Conservation (phyloP, 2,888 invertebrate species). For the Nomada lathburiana region DNA sequence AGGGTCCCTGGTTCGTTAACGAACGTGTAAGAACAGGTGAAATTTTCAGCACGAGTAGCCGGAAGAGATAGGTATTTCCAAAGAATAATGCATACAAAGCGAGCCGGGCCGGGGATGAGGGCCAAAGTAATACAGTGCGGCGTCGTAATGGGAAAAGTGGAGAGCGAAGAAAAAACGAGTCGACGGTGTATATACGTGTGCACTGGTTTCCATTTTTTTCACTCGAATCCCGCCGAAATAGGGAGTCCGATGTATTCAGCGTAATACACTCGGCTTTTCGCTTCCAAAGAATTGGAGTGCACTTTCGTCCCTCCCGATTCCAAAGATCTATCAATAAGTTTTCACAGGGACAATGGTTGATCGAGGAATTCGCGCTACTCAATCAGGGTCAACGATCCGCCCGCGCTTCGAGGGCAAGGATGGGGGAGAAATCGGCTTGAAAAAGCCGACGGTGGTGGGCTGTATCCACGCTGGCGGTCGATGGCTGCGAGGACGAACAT, state of each 20-base stretch:
- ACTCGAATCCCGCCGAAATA: conserved; percentile 54
- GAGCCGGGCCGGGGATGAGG: conserved; percentile 44
- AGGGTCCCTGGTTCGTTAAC: conserved; percentile 21
- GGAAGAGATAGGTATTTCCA: conserved; percentile 45
- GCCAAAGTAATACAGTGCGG: conserved; percentile 52
- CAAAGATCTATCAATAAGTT: not conserved
- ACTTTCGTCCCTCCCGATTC: too few species aligned
- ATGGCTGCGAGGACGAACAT: conserved; percentile 71
- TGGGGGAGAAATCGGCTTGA: conserved; percentile 32
- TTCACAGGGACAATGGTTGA: not conserved
- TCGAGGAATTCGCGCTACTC: not conserved
- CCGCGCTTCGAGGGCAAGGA: not conserved
- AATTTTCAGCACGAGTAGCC: conserved; percentile 46
- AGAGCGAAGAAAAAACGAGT: conserved; percentile 35
- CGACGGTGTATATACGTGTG: conserved; percentile 8
- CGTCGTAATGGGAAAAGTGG: conserved; percentile 63
- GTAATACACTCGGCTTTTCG: not conserved
- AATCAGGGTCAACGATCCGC: conserved; percentile 7
- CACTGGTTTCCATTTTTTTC: conserved; percentile 58
- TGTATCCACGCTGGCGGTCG: conserved; percentile 69
- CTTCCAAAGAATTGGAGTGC: too few species aligned
- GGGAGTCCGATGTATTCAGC: conserved; percentile 27
- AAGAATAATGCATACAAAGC: conserved; percentile 71
- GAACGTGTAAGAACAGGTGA: conserved; percentile 8
- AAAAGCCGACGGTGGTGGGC: conserved; percentile 66